Percentiles rank a stretch among this genome's conserved stretches.
Conservation (phyloP, 2,888 invertebrate genomes). For the Macaria notata region DNA sequence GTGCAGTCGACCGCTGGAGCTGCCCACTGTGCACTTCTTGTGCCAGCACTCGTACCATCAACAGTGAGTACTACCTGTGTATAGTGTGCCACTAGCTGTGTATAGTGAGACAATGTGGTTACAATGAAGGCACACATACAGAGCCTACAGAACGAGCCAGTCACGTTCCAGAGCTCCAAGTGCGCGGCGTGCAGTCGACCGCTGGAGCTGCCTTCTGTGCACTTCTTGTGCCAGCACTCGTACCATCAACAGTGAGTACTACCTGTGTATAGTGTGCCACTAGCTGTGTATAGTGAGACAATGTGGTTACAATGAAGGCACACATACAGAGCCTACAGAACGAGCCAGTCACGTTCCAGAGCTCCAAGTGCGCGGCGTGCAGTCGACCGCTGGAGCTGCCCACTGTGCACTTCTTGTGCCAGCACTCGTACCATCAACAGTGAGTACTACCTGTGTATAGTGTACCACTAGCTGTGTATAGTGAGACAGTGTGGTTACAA, state of each 20-base stretch:
- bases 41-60: constrained; percentile 98
- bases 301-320: constrained; percentile 86
- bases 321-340: constrained; percentile 88
- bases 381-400: constrained; percentile 94
- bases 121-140: constrained; percentile 88
- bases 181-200: constrained; percentile 94
- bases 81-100: no score
- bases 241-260: constrained; percentile 93
- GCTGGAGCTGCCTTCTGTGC: constrained; percentile 94
- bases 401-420: constrained; percentile 96
- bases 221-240: constrained; percentile 97
- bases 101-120: no score
- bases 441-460: constrained; percentile 63
- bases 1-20: constrained; percentile 92
- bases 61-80: constrained; percentile 82
- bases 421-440: constrained; percentile 97
- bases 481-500: no score
- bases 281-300: no score
- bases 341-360: constrained; percentile 91
- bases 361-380: constrained; percentile 94
- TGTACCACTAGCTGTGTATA: no score
- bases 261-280: not conserved
- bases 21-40: constrained; percentile 96
- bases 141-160: constrained; percentile 86
- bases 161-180: constrained; percentile 92